Percentiles rank a stretch among this genome's conserved stretches.
Conservation (phyloP, 2,888 invertebrate genomes). For the Troglohyphantes excavatus region DNA sequence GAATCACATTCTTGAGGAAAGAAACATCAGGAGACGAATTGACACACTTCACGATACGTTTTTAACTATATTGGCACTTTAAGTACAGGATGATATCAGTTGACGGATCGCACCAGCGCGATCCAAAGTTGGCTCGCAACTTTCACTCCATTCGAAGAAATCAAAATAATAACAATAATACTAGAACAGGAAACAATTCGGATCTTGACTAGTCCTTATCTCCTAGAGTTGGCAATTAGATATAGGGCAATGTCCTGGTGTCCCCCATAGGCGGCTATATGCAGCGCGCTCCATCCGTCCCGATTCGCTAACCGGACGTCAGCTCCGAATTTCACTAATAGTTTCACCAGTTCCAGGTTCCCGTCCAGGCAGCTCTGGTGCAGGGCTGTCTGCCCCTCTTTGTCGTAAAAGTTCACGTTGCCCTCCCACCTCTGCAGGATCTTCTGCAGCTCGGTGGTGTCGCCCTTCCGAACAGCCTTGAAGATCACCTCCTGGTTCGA, state of each 20-base stretch:
- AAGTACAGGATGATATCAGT: constrained; percentile 19
- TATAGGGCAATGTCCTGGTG: constrained; percentile 82
- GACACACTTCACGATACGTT: constrained; percentile 44
- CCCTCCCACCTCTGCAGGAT: constrained; percentile 82
- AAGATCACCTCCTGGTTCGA: constrained; percentile 81
- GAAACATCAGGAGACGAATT: constrained; percentile 12
- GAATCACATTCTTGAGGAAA: constrained; percentile 6
- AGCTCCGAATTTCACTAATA: constrained; percentile 83
- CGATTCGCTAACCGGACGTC: constrained; percentile 83
- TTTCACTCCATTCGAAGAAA: constrained; percentile 34
- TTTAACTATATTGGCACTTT: constrained; percentile 72
- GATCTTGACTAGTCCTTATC: constrained; percentile 72
- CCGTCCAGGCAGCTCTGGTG: constrained; percentile 83
- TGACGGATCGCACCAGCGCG: constrained; percentile 52
- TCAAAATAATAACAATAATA: constrained; percentile 54
- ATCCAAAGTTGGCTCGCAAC: neutral
- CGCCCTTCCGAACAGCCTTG: constrained; percentile 82
- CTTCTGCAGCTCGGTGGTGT: constrained; percentile 81
- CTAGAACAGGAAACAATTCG: constrained; percentile 45
- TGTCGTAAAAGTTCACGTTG: constrained; percentile 83
- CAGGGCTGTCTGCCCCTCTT: constrained; percentile 83
- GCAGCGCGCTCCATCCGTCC: constrained; percentile 83
- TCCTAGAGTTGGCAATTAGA: constrained; percentile 80
- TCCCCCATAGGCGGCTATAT: constrained; percentile 83
- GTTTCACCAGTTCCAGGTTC: constrained; percentile 83